Conservation (phyloP, 2,888 invertebrate genomes). For the Perdita meconis region DNA sequence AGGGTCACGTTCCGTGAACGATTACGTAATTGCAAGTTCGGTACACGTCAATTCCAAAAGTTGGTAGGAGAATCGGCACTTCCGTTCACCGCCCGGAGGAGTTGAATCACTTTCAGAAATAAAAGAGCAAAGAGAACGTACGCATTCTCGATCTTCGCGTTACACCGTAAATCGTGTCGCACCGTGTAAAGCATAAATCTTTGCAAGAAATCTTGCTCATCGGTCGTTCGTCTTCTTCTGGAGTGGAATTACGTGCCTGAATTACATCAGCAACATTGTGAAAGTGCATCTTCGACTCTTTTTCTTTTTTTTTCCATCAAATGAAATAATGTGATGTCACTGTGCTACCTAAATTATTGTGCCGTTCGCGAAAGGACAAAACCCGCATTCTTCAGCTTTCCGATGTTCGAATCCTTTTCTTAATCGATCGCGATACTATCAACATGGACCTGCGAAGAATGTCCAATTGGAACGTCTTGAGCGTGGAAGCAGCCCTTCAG, state of each 20-base stretch:
- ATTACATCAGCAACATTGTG: not conserved
- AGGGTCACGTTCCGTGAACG: not conserved
- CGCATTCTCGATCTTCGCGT: constrained; percentile 23
- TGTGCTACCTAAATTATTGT: constrained; percentile 7
- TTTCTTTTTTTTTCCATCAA: not conserved
- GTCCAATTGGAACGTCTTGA: constrained; percentile 84
- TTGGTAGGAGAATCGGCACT: too few relatives aligned
- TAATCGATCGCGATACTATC: constrained; percentile 32
- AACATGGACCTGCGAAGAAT: constrained; percentile 82
- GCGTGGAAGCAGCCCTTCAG: constrained; percentile 81
- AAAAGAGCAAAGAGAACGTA: constrained; percentile 17
- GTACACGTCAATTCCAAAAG: not conserved
- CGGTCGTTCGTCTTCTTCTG: not conserved
- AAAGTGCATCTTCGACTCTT: not conserved
- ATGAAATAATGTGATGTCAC: constrained; percentile 1
- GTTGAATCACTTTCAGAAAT: constrained; percentile 3
- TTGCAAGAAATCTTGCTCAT: constrained; percentile 1
- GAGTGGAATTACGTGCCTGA: not conserved
- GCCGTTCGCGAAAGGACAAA: not conserved
- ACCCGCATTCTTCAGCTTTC: not conserved
- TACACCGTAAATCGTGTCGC: not conserved
- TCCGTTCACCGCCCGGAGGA: not conserved
- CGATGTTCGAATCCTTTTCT: constrained; percentile 22
- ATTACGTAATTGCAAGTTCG: constrained; percentile 20
- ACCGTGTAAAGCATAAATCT: not conserved